phyloP scores from a whole-genome alignment of 2,888 invertebrate species.

The Tachystola acroxantha region DNA sequence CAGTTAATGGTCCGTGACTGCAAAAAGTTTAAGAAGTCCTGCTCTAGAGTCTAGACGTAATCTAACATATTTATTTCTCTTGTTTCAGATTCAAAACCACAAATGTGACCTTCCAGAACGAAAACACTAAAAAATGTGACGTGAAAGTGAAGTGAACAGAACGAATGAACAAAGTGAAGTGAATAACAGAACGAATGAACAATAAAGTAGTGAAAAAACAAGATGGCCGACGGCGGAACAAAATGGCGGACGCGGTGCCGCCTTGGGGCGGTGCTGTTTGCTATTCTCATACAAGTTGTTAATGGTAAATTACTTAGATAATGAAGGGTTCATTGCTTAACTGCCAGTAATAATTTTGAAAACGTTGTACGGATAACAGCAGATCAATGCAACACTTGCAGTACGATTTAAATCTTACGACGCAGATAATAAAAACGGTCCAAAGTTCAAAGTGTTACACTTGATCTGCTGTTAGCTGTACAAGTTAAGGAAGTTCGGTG shows the following conservation, averaged over 20 bases:
- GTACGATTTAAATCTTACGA: too few species aligned
- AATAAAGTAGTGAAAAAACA: conserved; percentile 26
- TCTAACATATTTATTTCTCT: conserved; percentile 4
- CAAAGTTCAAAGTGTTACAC: too few species aligned
- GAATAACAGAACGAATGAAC: conserved; percentile 11
- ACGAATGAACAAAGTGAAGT: conserved; percentile 12
- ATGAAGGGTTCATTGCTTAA: too few species aligned
- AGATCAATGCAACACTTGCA: too few species aligned
- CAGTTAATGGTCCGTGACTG: too few species aligned
- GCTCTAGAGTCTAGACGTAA: too few species aligned
- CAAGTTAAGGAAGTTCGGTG: too few species aligned
- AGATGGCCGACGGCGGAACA: conserved; percentile 55
- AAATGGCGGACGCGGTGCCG: conserved; percentile 56
- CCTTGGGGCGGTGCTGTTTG: conserved; percentile 42
- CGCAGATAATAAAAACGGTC: too few species aligned
- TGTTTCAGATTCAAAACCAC: conserved; percentile 5
- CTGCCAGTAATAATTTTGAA: too few species aligned
- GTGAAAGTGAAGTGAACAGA: conserved; percentile 9
- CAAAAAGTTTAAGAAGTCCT: too few species aligned
- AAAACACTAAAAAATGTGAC: not conserved
- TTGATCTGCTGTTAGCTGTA: too few species aligned
- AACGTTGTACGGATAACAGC: too few species aligned
- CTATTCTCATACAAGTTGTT: conserved; percentile 47
- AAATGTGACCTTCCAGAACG: conserved; percentile 2
- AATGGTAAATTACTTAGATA: conserved; percentile 58